phyloP scores from a whole-genome alignment of 1,140 invertebrate species.

The Drosophila micromelanica region DNA sequence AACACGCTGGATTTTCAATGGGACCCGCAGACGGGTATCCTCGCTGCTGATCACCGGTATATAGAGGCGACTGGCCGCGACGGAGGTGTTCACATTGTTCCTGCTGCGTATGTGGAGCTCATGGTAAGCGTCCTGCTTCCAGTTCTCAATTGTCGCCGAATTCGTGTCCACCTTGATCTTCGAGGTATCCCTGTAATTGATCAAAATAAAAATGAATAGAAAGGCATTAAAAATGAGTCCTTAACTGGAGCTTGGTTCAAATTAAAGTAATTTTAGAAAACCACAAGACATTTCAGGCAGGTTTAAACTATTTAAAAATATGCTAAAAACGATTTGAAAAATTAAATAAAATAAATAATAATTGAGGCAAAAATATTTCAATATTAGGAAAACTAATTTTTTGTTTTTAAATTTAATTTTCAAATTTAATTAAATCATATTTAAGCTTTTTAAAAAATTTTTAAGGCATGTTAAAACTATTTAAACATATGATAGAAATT shows the following conservation, averaged over 20 bases:
- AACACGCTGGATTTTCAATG: constrained; percentile 65
- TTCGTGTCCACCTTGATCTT: constrained; percentile 48
- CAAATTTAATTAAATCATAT: too few relatives aligned
- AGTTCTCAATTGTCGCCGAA: constrained; percentile 63
- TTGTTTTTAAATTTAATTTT: too few relatives aligned
- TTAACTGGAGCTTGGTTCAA: too few relatives aligned
- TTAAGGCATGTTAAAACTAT: too few relatives aligned
- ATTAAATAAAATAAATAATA: too few relatives aligned
- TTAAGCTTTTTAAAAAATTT: too few relatives aligned
- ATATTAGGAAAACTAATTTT: too few relatives aligned
- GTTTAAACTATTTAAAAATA: too few relatives aligned
- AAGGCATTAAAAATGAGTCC: background rate
- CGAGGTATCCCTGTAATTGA: constrained; percentile 33
- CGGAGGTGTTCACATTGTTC: constrained; percentile 61
- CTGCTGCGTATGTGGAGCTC: constrained; percentile 63
- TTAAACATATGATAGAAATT: too few relatives aligned
- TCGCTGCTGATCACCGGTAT: constrained; percentile 54
- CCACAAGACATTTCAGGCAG: background rate
- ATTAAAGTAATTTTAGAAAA: background rate
- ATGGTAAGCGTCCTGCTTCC: constrained; percentile 49
- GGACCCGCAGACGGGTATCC: constrained; percentile 39
- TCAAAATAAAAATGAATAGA: background rate
- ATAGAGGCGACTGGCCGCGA: constrained; percentile 55
- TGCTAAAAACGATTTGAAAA: too few relatives aligned
- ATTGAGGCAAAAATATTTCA: too few relatives aligned